A percentile compares a stretch with the other conserved stretches of the same genome.
Evolutionary conservation across 1,140 invertebrate species (phyloP).

Genomic region (Ceratoteleas bidentatus): DNA sequence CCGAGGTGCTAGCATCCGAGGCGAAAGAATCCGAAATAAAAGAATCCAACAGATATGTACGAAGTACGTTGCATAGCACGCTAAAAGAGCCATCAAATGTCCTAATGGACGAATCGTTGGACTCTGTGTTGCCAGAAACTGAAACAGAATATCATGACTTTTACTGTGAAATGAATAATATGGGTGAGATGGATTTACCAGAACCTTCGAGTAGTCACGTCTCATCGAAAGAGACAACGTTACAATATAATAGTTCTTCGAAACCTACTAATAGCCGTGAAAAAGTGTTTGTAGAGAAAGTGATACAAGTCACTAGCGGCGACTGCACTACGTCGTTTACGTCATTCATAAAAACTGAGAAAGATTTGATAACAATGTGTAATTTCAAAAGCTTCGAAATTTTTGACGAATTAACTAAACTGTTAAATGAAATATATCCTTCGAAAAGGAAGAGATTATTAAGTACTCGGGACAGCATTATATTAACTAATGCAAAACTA

Average conservation of each 20-base stretch:
- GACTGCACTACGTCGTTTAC: conserved; percentile 26
- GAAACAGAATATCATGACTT: conserved; percentile 1
- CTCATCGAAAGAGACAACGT: no score
- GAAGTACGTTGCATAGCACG: no score
- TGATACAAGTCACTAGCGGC: conserved; percentile 28
- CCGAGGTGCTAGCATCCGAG: no score
- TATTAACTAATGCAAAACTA: conserved; percentile 20
- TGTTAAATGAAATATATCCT: conserved; percentile 29
- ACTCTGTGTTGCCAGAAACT: background rate
- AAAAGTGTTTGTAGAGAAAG: conserved; percentile 9
- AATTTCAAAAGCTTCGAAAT: conserved; percentile 43
- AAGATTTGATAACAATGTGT: conserved; percentile 42
- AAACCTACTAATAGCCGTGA: background rate
- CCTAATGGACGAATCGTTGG: no score
- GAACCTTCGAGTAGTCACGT: no score
- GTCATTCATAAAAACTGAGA: conserved; percentile 38
- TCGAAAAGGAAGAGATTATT: conserved; percentile 8
- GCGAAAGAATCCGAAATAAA: no score
- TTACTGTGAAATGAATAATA: background rate
- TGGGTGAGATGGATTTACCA: background rate
- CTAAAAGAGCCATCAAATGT: no score
- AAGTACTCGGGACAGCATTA: conserved; percentile 23
- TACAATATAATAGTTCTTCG: background rate
- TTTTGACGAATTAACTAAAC: conserved; percentile 33
- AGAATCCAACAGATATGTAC: no score